phyloP scores from a whole-genome alignment of 2,113 vertebrate genomes.

The Mohoua ochrocephala region DNA sequence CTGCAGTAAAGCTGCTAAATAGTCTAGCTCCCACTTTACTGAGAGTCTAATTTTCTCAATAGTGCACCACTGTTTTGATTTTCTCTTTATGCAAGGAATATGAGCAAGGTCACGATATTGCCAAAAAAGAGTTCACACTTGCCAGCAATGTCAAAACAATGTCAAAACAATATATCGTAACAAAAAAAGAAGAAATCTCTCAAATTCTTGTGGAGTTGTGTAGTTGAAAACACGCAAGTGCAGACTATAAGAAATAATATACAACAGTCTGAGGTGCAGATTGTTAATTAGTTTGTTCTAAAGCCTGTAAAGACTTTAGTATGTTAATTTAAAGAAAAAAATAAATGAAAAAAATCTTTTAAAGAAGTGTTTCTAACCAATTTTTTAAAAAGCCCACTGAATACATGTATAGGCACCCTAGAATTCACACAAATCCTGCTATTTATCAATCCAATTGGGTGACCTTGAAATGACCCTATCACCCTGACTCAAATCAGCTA shows the following conservation, averaged over 20 bases:
- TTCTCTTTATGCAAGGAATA: neutral
- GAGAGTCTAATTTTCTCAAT: neutral
- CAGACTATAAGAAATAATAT: neutral
- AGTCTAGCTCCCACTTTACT: neutral
- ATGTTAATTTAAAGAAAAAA: neutral
- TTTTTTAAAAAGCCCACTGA: neutral
- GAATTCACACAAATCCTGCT: neutral
- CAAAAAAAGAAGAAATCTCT: neutral
- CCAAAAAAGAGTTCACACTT: neutral
- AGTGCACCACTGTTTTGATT: neutral
- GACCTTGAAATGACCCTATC: slow-evolving; percentile 44
- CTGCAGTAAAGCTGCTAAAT: neutral
- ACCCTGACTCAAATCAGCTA: neutral
- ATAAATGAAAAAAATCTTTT: neutral
- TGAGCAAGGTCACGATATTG: neutral
- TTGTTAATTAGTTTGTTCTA: neutral
- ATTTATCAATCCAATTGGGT: slow-evolving; percentile 12
- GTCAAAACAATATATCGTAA: neutral
- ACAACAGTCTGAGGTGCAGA: neutral
- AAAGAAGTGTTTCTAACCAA: neutral
- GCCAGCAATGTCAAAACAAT: neutral
- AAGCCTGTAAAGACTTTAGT: neutral
- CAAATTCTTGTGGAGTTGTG: neutral
- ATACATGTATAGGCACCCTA: neutral
- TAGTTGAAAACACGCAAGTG: neutral